These are phyloP conservation scores for Lepidurus apus DNA, from an alignment of 1,140 invertebrate genomes.

Conservation along the genomic window DNA sequence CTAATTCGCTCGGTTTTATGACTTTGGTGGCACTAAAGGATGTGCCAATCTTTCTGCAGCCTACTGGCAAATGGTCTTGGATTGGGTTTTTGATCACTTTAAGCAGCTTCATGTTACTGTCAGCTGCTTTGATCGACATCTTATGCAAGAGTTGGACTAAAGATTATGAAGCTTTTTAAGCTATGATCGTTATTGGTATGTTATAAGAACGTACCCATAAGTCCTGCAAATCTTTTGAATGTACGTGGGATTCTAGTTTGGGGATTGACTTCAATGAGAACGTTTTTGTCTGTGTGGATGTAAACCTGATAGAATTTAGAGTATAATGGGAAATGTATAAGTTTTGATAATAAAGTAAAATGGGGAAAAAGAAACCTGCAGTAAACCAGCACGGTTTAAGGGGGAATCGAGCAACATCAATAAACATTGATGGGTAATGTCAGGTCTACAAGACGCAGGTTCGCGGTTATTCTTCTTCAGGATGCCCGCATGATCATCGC, in stretches of 20 bases:
- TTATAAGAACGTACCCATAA: slow-evolving; percentile 73
- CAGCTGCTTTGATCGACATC: slow-evolving; percentile 81
- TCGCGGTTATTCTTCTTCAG: slow-evolving; percentile 80
- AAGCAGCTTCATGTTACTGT: slow-evolving; percentile 81
- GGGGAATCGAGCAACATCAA: slow-evolving; percentile 96
- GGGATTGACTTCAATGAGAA: slow-evolving; percentile 96
- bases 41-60: slow-evolving; percentile 83
- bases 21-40: slow-evolving; percentile 80
- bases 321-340: not conserved
- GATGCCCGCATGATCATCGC: slow-evolving; percentile 82
- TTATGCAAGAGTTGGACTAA: slow-evolving; percentile 94
- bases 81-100: slow-evolving; percentile 98
- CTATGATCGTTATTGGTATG: not conserved
- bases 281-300: slow-evolving; percentile 92
- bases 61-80: slow-evolving; percentile 89
- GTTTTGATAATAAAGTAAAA: not conserved
- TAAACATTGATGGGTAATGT: slow-evolving; percentile 91
- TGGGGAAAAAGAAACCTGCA: slow-evolving; percentile 51
- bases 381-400: slow-evolving; percentile 78
- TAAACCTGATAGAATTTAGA: slow-evolving; percentile 68
- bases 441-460: slow-evolving; percentile 77
- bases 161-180: slow-evolving; percentile 43
- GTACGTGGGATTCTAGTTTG: slow-evolving; percentile 97
- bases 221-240: slow-evolving; percentile 94
- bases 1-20: slow-evolving; percentile 69